A percentile compares a stretch with the other conserved stretches of the same genome.
These are phyloP conservation scores for Aleiodes leptofemur DNA, from an alignment of 2,888 invertebrate species.

Conservation along the genomic window DNA sequence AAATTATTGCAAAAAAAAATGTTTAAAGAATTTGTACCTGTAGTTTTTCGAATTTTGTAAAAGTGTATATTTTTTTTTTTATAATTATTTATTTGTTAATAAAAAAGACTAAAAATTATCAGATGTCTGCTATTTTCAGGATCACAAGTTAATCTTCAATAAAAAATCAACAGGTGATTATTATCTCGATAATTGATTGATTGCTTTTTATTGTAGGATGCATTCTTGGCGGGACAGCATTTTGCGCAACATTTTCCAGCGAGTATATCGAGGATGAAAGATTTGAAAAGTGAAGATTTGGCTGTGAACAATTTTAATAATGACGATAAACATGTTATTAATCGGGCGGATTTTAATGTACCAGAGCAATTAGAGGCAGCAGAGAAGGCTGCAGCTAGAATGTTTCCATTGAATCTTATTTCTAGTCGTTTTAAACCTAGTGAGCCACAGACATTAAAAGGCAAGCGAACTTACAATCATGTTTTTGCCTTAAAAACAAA, in stretches of 20 bases:
- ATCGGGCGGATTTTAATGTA: slow-evolving; percentile 39
- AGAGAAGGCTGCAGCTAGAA: slow-evolving; percentile 69
- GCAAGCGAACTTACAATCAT: slow-evolving; percentile 51
- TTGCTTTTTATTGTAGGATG: slow-evolving; percentile 69
- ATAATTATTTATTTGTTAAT: too few species aligned
- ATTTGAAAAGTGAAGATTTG: slow-evolving; percentile 71
- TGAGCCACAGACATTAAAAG: slow-evolving; percentile 64
- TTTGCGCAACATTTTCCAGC: slow-evolving; percentile 82
- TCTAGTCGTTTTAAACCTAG: slow-evolving; percentile 66
- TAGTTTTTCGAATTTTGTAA: too few species aligned
- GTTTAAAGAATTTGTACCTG: too few species aligned
- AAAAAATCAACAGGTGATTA: slow-evolving; percentile 16
- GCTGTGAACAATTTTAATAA: slow-evolving; percentile 68
- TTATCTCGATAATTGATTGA: background rate
- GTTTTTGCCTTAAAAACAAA: background rate
- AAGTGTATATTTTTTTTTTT: too few species aligned
- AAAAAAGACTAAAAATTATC: too few species aligned
- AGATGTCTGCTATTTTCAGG: too few species aligned
- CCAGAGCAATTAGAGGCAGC: slow-evolving; percentile 57
- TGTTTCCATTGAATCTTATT: slow-evolving; percentile 70
- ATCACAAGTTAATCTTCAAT: background rate
- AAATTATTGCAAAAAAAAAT: too few species aligned
- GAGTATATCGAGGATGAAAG: slow-evolving; percentile 74
- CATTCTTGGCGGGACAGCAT: slow-evolving; percentile 82
- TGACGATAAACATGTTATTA: slow-evolving; percentile 31